These are phyloP conservation scores for Xyliphius kryptos DNA, from an alignment of 2,113 vertebrate genomes.

Conservation along the genomic window DNA sequence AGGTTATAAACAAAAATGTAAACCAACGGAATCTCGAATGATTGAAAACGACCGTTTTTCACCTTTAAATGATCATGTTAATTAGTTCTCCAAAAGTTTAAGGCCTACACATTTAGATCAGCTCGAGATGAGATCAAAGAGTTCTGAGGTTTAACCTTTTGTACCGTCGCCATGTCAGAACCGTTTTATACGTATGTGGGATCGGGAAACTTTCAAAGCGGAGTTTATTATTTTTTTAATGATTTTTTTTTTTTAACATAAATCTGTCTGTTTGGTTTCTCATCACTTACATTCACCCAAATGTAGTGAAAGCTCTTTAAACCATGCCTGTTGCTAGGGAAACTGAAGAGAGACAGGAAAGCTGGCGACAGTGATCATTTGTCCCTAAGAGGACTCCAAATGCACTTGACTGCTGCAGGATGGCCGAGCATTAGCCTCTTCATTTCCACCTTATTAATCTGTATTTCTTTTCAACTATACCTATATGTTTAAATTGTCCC, in stretches of 20 bases:
- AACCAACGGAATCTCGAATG: no score
- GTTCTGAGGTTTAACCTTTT: conserved; percentile 42
- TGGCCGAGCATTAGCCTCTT: conserved; percentile 12
- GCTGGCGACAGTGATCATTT: conserved; percentile 35
- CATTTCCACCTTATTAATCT: conserved; percentile 6
- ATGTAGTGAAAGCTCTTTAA: conserved; percentile 46
- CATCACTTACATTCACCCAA: conserved; percentile 32
- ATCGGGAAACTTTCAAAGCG: conserved; percentile 56
- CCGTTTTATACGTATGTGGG: conserved; percentile 51
- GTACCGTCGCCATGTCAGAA: conserved; percentile 50
- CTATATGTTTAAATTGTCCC: no score
- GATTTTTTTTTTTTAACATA: conserved; percentile 24
- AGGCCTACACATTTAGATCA: conserved; percentile 43
- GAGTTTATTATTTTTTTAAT: conserved; percentile 40
- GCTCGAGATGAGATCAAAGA: conserved; percentile 33
- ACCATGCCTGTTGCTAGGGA: conserved; percentile 59
- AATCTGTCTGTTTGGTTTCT: conserved; percentile 16
- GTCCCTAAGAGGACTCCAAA: conserved; percentile 40
- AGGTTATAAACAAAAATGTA: no score
- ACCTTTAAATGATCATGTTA: not conserved
- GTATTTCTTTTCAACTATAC: not conserved
- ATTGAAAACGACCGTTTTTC: no score
- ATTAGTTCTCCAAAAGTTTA: not conserved
- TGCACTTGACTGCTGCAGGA: conserved; percentile 23
- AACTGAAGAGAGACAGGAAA: conserved; percentile 52